Evolutionary conservation across 1,140 invertebrate species (phyloP).

Genomic region (Macrosteles quadrilineatus): DNA sequence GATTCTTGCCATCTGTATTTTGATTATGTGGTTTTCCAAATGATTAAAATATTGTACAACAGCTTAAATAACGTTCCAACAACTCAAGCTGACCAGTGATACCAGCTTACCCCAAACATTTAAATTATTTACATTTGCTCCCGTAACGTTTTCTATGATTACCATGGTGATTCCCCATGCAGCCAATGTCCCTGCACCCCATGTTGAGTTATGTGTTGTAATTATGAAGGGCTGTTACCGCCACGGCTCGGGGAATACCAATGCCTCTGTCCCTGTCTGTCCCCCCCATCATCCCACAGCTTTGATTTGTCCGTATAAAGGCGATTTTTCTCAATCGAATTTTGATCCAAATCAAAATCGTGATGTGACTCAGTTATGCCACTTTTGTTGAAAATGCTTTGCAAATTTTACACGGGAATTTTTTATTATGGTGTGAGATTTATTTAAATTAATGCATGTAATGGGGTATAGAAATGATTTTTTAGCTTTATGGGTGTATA

Average conservation of each 20-base stretch:
- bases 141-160: background rate
- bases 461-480: background rate
- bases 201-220: constrained; percentile 16
- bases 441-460: background rate
- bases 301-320: background rate
- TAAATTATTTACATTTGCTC: too few relatives aligned
- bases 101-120: too few relatives aligned
- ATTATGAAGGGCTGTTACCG: background rate
- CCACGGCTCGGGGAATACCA: constrained; percentile 1
- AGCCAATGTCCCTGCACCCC: background rate
- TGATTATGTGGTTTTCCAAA: too few relatives aligned
- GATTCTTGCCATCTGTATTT: too few relatives aligned
- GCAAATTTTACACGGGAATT: background rate
- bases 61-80: too few relatives aligned
- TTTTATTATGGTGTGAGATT: background rate
- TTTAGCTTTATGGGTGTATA: too few relatives aligned
- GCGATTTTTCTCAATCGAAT: background rate
- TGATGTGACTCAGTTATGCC: background rate
- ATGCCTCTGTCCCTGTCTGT: background rate
- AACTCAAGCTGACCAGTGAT: too few relatives aligned
- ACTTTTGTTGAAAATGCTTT: too few relatives aligned
- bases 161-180: background rate
- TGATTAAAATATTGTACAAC: too few relatives aligned
- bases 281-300: background rate
- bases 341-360: background rate